A percentile compares a stretch with the other conserved stretches of the same genome.
These are phyloP conservation scores for Cerceris ruficornis DNA, from an alignment of 2,888 invertebrate species.

Conservation along the genomic window DNA sequence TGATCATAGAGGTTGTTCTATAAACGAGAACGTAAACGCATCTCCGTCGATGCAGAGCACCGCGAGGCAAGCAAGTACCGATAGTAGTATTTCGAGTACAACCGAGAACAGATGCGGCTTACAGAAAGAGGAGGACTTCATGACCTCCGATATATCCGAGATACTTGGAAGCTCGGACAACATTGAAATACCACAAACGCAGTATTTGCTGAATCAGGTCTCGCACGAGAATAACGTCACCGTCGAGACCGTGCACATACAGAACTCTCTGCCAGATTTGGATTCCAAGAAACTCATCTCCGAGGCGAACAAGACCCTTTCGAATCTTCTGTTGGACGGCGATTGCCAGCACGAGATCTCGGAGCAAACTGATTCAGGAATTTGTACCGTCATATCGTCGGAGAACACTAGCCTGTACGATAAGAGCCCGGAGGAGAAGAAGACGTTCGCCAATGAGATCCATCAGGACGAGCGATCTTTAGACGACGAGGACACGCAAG, in stretches of 20 bases:
- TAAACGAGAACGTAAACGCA: constrained; percentile 13
- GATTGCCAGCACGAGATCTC: constrained; percentile 85
- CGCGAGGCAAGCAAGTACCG: background rate
- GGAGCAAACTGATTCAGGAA: constrained; percentile 87
- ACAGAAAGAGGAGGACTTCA: constrained; percentile 60
- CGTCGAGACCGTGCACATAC: constrained; percentile 71
- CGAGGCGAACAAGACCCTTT: constrained; percentile 79
- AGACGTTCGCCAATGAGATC: constrained; percentile 75
- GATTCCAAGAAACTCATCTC: constrained; percentile 80
- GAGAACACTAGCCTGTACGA: constrained; percentile 87
- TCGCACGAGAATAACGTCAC: constrained; percentile 75
- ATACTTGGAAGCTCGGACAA: constrained; percentile 79
- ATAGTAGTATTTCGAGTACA: constrained; percentile 9
- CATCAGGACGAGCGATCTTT: constrained; percentile 56
- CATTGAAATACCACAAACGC: constrained; percentile 85
- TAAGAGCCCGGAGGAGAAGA: constrained; percentile 80
- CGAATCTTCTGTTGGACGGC: constrained; percentile 82
- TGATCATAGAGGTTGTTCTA: constrained; percentile 40
- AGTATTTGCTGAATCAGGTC: constrained; percentile 85
- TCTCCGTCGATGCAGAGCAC: background rate
- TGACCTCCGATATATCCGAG: constrained; percentile 70
- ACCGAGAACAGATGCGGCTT: constrained; percentile 3
- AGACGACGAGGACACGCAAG: constrained; percentile 69
- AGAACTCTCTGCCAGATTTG: constrained; percentile 78
- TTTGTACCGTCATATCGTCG: constrained; percentile 84